Evolutionary conservation across 2,113 vertebrate genomes (phyloP), one percentile per base, ranked within the genome.

Genomic region (Pelobates fuscus): DNA sequence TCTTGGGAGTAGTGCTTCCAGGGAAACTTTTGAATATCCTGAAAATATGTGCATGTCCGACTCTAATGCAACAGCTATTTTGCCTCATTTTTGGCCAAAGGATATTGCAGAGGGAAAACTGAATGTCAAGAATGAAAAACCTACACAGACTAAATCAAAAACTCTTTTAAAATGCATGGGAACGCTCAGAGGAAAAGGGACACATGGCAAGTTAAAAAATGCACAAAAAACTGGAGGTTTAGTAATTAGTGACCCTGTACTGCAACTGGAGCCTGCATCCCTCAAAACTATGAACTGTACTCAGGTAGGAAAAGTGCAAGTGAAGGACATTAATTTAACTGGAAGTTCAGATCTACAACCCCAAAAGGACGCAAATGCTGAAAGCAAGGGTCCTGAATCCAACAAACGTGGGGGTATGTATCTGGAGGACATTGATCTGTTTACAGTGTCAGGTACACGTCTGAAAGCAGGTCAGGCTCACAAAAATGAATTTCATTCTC

Each of bases 151-250:
- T 73, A 94, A 91, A 79, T 92, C 94, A 68, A 99, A 96, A 79
- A 94, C 94, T 5, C 94, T 98, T 83, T 68, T 98, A 70, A 95
- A 95, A 41, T 90, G 94, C 23, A 96, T 98, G 96, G 97, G 98
- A 77, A 86, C 93, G 0, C 86, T 98, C 70, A 92, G 95, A 59
- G 89, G 88, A 0, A 97, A 94, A 86, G 90, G 94, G 1, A 81
- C 88, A 0, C 93, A 93, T 2, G 87, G 88, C 2, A 92, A 92
- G 2, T 83, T 83, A n/a, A 92, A 92, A 83, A 91, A 89, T 8
- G 72, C 80, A 0, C 91, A 85, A 74, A 89, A 76, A 82, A 71
- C 81, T 2, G 88, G 82, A 78, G 86, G 89, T 10, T 77, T 95
- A 81, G 91, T 91, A 59, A 96, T 98, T 82, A 94, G 97, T 0